Base-by-base conservation (phyloP, 2,888 invertebrate species). In the Tenthredo amoena region DNA sequence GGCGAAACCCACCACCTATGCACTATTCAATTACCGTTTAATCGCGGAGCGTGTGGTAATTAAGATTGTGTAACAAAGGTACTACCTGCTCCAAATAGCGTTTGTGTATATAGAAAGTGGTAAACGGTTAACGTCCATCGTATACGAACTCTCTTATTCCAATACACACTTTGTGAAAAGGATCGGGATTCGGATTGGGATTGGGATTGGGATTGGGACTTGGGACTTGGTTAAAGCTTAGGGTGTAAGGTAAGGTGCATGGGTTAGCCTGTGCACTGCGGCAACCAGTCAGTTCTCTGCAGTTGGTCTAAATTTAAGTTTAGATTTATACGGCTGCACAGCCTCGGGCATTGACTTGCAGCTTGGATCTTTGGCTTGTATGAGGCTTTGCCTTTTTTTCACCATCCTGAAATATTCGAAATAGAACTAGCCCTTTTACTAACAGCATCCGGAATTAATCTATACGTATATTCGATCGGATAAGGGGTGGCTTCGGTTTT, bases 271-370 rank as follows among this genome's bases (percentile, higher is more conserved):
- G 21, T 21, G 21, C 74, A 74, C 34, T 68, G n/a, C 71, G 18
- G 37, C 87, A 84, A 87, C 85, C 55, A 55, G 55, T 55, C 55
- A 7, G 55, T 55, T 55, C 55, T 55, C 55, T 55, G 62, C 62
- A 62, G 26, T 68, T 58, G 88, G 85, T 86, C 92, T 92, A 92
- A 91, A 92, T 91, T 92, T 92, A 92, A 91, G 89, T 89, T 87
- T 88, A 88, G 90, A 91, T 91, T 91, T 91, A 90, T 90, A 90
- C 90, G 89, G 89, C 90, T 88, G 88, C 88, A 85, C 88, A 87
- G 68, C 87, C 86, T 84, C 90, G 91, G 91, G 87, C 91, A 89
- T 91, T 91, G 91, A 91, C 91, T 91, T 74, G 83, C 65, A 43
- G 43, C 82, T 82, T 68, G 82, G 37, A 82, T 79, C 82, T 82